Percentiles rank a stretch among this genome's conserved stretches.
These are phyloP conservation scores for Graphium colonna DNA, from an alignment of 2,888 invertebrate genomes.

Conservation along the genomic window DNA sequence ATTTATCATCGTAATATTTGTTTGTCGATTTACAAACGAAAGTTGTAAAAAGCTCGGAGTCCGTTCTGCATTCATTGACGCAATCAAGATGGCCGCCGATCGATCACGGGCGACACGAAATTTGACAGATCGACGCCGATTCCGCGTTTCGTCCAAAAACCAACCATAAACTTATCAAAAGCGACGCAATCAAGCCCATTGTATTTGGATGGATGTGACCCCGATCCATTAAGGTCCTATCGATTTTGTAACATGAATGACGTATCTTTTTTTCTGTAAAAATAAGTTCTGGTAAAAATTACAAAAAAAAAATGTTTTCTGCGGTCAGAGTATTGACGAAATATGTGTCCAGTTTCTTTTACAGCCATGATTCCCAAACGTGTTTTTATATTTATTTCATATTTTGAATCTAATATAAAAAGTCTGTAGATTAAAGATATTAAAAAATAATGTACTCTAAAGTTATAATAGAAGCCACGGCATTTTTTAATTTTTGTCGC, in stretches of 20 bases:
- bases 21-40: too few species aligned
- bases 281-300: background rate
- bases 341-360: too few species aligned
- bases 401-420: too few species aligned
- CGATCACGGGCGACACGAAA: conserved; percentile 48
- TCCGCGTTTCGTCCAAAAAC: conserved; percentile 51
- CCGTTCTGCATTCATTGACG: background rate
- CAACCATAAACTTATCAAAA: conserved; percentile 47
- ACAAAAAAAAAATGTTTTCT: background rate
- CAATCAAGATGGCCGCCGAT: conserved; percentile 35
- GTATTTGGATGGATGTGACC: conserved; percentile 46
- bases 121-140: conserved; percentile 56
- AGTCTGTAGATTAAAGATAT: too few species aligned
- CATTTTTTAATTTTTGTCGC: too few species aligned
- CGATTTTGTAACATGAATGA: conserved; percentile 49
- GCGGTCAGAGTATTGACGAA: too few species aligned
- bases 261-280: conserved; percentile 3
- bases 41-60: background rate
- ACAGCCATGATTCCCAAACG: too few species aligned
- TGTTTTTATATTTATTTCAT: too few species aligned
- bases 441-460: too few species aligned
- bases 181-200: conserved; percentile 60
- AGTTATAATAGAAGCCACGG: too few species aligned
- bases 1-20: too few species aligned
- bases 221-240: conserved; percentile 65